Conservation (phyloP, 2,888 invertebrate genomes). For the Stenolophus ochropezus region DNA sequence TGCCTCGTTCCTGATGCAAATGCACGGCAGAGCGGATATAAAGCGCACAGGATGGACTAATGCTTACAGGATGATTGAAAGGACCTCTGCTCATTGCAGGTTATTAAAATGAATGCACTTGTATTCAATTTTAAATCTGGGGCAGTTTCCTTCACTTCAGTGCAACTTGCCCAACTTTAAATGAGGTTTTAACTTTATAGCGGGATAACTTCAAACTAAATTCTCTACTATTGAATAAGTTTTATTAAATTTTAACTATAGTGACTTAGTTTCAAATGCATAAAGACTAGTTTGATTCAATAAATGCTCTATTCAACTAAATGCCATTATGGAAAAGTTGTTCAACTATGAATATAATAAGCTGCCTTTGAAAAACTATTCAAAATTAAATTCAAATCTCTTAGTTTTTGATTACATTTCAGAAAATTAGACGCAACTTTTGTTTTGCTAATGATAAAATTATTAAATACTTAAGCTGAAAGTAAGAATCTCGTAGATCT, state of each 20-base stretch:
- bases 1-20: conserved; percentile 35
- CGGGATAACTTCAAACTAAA: not conserved
- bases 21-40: conserved; percentile 28
- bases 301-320: too few species aligned
- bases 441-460: too few species aligned
- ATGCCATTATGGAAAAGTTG: too few species aligned
- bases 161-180: not conserved
- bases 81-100: not conserved
- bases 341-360: too few species aligned
- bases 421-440: too few species aligned
- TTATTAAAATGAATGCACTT: not conserved
- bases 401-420: too few species aligned
- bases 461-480: too few species aligned
- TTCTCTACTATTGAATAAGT: not conserved
- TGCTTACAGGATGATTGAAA: not conserved
- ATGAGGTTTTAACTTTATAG: not conserved
- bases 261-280: not conserved
- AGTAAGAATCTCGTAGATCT: too few species aligned
- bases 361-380: too few species aligned
- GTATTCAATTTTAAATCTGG: not conserved
- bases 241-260: not conserved
- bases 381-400: too few species aligned
- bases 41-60: conserved; percentile 5
- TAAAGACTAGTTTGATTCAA: not conserved
- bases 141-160: not conserved